Percentiles rank a stretch among this genome's conserved stretches.
Conservation (phyloP, 2,888 invertebrate genomes). For the Hirtodrosophila cameraria region DNA sequence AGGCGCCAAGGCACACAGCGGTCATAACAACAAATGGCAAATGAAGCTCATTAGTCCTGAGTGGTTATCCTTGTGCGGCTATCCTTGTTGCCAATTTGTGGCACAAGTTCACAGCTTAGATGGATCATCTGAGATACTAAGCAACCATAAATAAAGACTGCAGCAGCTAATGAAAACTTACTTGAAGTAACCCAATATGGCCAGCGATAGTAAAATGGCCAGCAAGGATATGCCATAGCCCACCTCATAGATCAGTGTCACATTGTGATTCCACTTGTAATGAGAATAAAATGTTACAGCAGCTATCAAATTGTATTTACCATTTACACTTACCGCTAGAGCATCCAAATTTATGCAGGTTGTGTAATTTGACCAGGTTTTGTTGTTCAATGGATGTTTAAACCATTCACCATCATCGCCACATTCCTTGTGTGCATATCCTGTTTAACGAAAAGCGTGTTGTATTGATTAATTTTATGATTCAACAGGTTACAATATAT, state of each 20-base stretch:
- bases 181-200: constrained; percentile 94
- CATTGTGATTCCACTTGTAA: constrained; percentile 88
- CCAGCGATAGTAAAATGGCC: constrained; percentile 92
- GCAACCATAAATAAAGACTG: not conserved
- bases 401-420: constrained; percentile 93
- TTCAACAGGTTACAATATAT: too few relatives aligned
- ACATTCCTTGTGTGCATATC: constrained; percentile 92
- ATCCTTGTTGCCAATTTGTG: constrained; percentile 24
- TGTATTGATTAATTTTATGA: too few relatives aligned
- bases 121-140: constrained; percentile 20
- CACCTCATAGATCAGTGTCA: constrained; percentile 91
- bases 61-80: constrained; percentile 45
- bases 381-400: constrained; percentile 90
- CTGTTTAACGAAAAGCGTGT: too few relatives aligned
- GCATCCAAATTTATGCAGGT: constrained; percentile 91
- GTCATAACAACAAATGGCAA: constrained; percentile 35
- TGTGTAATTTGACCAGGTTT: constrained; percentile 95
- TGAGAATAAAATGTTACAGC: not conserved
- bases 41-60: constrained; percentile 50
- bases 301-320: constrained; percentile 12
- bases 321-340: constrained; percentile 85
- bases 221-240: constrained; percentile 95
- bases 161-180: constrained; percentile 85
- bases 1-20: constrained; percentile 60
- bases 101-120: constrained; percentile 6